These are phyloP conservation scores for Merodon equestris DNA, from an alignment of 2,888 invertebrate genomes.

Conservation along the genomic window DNA sequence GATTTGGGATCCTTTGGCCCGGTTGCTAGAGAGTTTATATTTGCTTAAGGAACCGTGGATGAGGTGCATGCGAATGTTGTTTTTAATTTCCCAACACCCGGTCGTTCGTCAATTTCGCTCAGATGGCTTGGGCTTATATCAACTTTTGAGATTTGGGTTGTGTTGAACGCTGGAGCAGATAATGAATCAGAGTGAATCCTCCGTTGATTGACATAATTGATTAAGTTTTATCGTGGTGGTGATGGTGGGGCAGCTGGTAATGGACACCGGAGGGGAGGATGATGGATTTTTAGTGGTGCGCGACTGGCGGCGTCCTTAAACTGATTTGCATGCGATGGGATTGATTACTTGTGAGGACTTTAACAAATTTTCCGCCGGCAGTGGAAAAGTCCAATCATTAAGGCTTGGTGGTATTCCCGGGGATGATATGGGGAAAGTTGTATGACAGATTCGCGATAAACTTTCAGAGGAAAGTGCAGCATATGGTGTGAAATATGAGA, in stretches of 20 bases:
- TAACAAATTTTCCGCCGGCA: conserved; percentile 14
- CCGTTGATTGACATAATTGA: conserved; percentile 45
- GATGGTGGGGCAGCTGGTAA: conserved; percentile 4
- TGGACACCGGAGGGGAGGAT: conserved; percentile 4
- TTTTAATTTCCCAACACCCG: conserved; percentile 48
- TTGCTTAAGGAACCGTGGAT: not conserved
- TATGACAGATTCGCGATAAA: too few relatives aligned
- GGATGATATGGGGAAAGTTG: too few relatives aligned
- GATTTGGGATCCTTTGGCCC: not conserved
- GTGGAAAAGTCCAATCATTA: too few relatives aligned
- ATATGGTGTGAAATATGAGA: too few relatives aligned
- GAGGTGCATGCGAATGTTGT: conserved; percentile 51
- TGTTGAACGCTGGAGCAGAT: conserved; percentile 27
- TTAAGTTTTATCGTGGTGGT: conserved; percentile 23
- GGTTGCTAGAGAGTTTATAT: not conserved
- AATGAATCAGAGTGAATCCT: conserved; percentile 44
- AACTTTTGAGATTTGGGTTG: conserved; percentile 38
- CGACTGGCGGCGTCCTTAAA: conserved; percentile 29
- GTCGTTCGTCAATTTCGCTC: not conserved
- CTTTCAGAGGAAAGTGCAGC: too few relatives aligned
- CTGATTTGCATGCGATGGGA: conserved; percentile 55
- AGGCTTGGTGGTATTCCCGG: too few relatives aligned
- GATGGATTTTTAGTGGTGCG: conserved; percentile 1
- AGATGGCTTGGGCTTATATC: conserved; percentile 27
- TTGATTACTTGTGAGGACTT: conserved; percentile 43